Evolutionary conservation across 2,888 invertebrate species (phyloP).

Genomic region (Mellilla xanthometata): DNA sequence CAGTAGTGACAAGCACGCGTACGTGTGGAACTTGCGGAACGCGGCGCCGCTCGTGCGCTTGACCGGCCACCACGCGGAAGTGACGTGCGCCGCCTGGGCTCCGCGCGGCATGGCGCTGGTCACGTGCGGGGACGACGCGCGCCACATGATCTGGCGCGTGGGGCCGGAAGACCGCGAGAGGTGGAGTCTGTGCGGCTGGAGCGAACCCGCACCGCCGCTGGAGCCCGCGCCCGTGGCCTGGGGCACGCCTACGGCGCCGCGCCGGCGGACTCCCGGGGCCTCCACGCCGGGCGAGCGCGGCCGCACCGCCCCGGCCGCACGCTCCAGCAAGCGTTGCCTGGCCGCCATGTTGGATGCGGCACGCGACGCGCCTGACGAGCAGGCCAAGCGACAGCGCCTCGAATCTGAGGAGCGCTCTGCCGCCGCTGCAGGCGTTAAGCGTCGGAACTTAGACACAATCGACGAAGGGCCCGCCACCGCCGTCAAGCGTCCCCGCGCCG

Average conservation of each 20-base stretch:
- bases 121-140: constrained; percentile 92
- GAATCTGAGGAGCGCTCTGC: constrained; percentile 24
- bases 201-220: constrained; percentile 46
- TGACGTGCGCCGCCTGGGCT: constrained; percentile 94
- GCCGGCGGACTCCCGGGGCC: constrained; percentile 50
- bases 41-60: constrained; percentile 87
- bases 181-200: constrained; percentile 62
- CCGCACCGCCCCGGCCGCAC: constrained; percentile 27
- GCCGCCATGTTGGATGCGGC: constrained; percentile 61
- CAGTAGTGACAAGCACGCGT: constrained; percentile 93
- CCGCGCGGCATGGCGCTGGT: constrained; percentile 83
- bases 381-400: constrained; percentile 48
- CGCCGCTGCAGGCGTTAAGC: constrained; percentile 10
- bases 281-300: constrained; percentile 41
- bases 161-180: constrained; percentile 73
- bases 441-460: too few species aligned
- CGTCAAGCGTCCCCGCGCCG: neutral
- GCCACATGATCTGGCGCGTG: constrained; percentile 89
- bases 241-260: constrained; percentile 77
- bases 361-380: constrained; percentile 44
- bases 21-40: constrained; percentile 90
- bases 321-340: constrained; percentile 67
- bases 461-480: neutral
- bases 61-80: constrained; percentile 91
- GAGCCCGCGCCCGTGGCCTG: constrained; percentile 43